Percentiles rank a stretch among this genome's conserved stretches.
phyloP scores from a whole-genome alignment of 1,140 invertebrate species.

The Drosophila bipectinata region DNA sequence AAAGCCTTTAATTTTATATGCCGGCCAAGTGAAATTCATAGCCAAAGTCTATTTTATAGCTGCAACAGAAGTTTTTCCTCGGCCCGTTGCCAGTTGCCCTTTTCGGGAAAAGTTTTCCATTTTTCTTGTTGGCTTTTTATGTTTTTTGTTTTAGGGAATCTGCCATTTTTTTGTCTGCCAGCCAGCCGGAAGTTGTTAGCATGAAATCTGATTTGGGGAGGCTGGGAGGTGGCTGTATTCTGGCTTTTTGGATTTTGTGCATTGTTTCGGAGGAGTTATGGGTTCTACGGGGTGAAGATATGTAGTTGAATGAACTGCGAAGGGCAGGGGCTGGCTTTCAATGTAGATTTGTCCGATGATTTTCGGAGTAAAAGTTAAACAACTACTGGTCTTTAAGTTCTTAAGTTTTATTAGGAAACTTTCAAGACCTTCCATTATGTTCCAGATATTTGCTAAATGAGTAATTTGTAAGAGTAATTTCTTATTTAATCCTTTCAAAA shows the following conservation, averaged over 20 bases:
- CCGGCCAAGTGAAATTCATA: constrained; percentile 47
- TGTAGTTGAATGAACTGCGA: constrained; percentile 48
- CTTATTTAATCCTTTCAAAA: not conserved
- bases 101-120: constrained; percentile 41
- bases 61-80: constrained; percentile 33
- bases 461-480: not conserved
- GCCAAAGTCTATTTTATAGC: constrained; percentile 67
- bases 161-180: constrained; percentile 33
- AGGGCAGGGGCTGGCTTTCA: constrained; percentile 24
- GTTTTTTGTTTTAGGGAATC: constrained; percentile 27
- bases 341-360: constrained; percentile 42
- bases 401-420: constrained; percentile 10
- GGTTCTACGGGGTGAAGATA: not conserved
- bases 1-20: constrained; percentile 55
- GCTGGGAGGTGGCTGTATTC: constrained; percentile 26
- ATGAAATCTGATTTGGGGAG: constrained; percentile 55
- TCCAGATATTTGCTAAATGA: not conserved
- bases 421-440: not conserved
- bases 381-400: constrained; percentile 9
- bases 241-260: constrained; percentile 51
- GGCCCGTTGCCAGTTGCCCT: constrained; percentile 1
- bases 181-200: constrained; percentile 57
- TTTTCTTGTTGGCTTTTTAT: constrained; percentile 40
- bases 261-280: constrained; percentile 26
- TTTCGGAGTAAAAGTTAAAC: constrained; percentile 20